Evolutionary conservation across 2,888 invertebrate species (phyloP).

Genomic region (Xestoiulus laeticollis): DNA sequence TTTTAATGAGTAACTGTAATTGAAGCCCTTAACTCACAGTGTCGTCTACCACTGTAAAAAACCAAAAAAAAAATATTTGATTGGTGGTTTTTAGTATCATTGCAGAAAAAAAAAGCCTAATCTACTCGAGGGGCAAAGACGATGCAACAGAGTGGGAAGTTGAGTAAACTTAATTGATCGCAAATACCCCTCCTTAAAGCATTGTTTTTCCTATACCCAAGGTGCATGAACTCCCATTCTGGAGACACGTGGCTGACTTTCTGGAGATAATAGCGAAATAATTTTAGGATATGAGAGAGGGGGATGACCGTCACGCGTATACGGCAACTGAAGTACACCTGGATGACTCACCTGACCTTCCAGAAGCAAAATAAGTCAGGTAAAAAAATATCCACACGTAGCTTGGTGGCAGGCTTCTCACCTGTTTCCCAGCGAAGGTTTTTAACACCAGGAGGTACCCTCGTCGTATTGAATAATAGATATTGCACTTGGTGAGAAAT

Average conservation of each 20-base stretch:
- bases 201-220: not conserved
- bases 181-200: not conserved
- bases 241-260: slow-evolving; percentile 37
- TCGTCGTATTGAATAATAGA: not conserved
- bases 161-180: not conserved
- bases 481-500: not conserved
- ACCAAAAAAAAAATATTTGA: too few species aligned
- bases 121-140: not conserved
- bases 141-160: not conserved
- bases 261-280: slow-evolving; percentile 16
- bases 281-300: slow-evolving; percentile 30
- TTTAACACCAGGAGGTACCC: slow-evolving; percentile 29
- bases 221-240: slow-evolving; percentile 14
- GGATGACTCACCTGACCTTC: slow-evolving; percentile 34
- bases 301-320: slow-evolving; percentile 1
- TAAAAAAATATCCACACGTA: not conserved
- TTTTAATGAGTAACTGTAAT: too few species aligned
- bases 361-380: not conserved
- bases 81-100: too few species aligned
- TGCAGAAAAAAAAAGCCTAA: too few species aligned
- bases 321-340: not conserved
- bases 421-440: slow-evolving; percentile 6
- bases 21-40: too few species aligned
- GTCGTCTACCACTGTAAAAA: too few species aligned
- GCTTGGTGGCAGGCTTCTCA: not conserved